Evolutionary conservation across 2,797 vertebrate genomes (phyloP).

Genomic region (Cuculus canorus): DNA sequence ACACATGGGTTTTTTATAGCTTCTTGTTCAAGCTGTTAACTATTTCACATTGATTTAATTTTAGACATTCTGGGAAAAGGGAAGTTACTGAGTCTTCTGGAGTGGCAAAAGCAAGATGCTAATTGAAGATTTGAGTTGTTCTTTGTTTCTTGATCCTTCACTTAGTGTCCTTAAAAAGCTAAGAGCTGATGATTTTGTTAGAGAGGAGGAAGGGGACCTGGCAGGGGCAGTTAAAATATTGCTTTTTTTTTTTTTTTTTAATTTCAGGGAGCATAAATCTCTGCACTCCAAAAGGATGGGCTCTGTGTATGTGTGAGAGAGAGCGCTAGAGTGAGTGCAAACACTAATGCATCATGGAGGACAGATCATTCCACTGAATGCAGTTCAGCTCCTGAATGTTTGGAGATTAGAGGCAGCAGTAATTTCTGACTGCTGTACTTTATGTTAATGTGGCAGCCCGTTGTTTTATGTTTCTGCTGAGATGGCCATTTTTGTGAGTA

Average conservation of each 20-base stretch:
- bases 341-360: constrained; percentile 82
- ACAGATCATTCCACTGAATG: constrained; percentile 85
- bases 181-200: neutral
- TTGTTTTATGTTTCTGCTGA: constrained; percentile 85
- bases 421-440: constrained; percentile 85
- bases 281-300: constrained; percentile 7
- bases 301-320: neutral
- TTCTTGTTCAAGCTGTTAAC: neutral
- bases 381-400: constrained; percentile 81
- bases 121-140: neutral
- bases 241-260: constrained; percentile 22
- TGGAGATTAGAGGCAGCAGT: constrained; percentile 86
- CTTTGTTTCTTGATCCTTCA: neutral
- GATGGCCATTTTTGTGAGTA: constrained; percentile 77
- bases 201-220: neutral
- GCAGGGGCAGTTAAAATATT: constrained; percentile 38
- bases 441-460: constrained; percentile 87
- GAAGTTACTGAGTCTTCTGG: neutral
- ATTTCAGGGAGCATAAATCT: constrained; percentile 73
- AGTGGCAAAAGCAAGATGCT: neutral
- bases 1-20: neutral
- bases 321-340: constrained; percentile 54
- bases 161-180: neutral
- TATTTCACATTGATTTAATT: neutral
- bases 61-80: neutral